phyloP scores from a whole-genome alignment of 1,140 invertebrate genomes.

The Drosophila ironensis region DNA sequence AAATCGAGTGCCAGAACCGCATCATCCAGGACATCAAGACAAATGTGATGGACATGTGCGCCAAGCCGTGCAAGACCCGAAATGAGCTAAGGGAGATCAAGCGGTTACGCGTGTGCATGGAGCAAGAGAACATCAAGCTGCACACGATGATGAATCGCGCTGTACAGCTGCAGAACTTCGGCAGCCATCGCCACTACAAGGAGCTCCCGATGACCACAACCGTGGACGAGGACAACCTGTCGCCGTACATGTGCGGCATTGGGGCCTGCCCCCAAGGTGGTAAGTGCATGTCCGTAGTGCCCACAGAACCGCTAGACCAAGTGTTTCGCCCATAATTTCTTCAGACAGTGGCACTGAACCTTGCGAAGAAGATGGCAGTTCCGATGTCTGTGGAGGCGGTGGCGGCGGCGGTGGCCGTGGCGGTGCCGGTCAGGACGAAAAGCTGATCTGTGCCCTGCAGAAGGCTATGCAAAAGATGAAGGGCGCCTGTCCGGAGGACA shows the following conservation, averaged over 20 bases:
- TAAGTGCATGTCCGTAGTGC: neutral
- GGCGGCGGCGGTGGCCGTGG: constrained; percentile 11
- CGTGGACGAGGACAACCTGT: constrained; percentile 70
- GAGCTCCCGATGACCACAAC: constrained; percentile 66
- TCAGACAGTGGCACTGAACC: constrained; percentile 14
- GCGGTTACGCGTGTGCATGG: constrained; percentile 69
- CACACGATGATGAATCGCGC: constrained; percentile 68
- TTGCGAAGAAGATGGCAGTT: constrained; percentile 41
- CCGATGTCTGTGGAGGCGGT: constrained; percentile 8
- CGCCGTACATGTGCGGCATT: constrained; percentile 55
- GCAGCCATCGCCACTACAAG: constrained; percentile 62
- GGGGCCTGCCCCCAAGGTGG: constrained; percentile 7
- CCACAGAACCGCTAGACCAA: neutral
- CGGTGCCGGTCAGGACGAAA: constrained; percentile 48
- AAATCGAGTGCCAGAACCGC: constrained; percentile 75
- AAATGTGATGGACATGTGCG: constrained; percentile 67
- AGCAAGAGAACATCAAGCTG: constrained; percentile 75
- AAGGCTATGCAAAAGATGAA: constrained; percentile 76
- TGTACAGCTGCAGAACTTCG: constrained; percentile 69
- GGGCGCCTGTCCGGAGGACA: constrained; percentile 70
- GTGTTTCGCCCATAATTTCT: too few species aligned
- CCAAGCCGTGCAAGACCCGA: constrained; percentile 58
- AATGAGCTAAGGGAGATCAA: constrained; percentile 69
- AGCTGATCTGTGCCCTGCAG: constrained; percentile 48
- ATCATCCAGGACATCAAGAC: constrained; percentile 68